Evolutionary conservation across 1,140 invertebrate genomes (phyloP).

Genomic region (Meloidogyne hapla): DNA sequence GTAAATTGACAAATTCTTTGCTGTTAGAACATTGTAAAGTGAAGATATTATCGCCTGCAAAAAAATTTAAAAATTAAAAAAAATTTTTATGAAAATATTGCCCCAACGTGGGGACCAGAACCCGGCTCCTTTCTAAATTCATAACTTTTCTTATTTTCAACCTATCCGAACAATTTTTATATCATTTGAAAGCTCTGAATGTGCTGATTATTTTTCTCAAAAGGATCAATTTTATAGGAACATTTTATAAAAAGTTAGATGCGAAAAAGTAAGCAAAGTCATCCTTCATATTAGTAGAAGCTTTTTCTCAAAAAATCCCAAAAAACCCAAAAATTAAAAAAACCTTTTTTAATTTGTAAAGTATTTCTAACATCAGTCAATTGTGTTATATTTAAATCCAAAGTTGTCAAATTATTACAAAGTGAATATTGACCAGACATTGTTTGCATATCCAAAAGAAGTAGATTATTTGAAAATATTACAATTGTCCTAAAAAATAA

Average conservation of each 20-base stretch:
- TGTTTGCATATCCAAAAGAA: background rate
- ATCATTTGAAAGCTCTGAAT: too few relatives aligned
- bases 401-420: background rate
- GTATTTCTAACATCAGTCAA: background rate
- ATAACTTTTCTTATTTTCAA: too few relatives aligned
- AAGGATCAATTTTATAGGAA: too few relatives aligned
- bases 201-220: too few relatives aligned
- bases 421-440: background rate
- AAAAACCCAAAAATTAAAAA: background rate
- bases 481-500: background rate
- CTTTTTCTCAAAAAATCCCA: too few relatives aligned
- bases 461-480: background rate
- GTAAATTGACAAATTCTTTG: background rate
- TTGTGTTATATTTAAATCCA: background rate
- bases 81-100: too few relatives aligned
- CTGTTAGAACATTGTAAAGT: background rate
- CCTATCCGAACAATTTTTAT: too few relatives aligned
- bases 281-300: too few relatives aligned
- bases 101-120: too few relatives aligned
- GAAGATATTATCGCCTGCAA: background rate
- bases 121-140: too few relatives aligned
- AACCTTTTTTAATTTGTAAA: conserved; percentile 2
- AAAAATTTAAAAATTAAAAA: background rate
- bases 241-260: too few relatives aligned
- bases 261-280: too few relatives aligned